Conservation (phyloP, 2,888 invertebrate genomes). For the Glyphotaelius pellucidus region DNA sequence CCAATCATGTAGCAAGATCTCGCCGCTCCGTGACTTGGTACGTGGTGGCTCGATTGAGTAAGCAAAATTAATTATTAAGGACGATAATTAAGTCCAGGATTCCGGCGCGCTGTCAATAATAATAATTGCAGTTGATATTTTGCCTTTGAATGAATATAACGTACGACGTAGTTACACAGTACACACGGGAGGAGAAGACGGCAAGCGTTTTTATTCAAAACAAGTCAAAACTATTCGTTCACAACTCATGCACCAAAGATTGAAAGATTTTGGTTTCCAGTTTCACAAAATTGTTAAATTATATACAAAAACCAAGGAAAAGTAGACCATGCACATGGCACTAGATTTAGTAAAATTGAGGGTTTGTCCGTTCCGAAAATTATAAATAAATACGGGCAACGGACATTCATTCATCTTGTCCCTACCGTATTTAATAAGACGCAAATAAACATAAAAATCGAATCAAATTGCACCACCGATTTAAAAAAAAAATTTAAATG, state of each 20-base stretch:
- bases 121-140: neutral
- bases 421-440: too few relatives aligned
- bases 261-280: neutral
- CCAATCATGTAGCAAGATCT: neutral
- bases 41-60: neutral
- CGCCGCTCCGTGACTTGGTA: neutral
- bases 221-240: too few relatives aligned
- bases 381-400: too few relatives aligned
- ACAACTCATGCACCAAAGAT: neutral
- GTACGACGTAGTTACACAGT: too few relatives aligned
- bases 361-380: too few relatives aligned
- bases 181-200: neutral
- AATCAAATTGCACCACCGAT: too few relatives aligned
- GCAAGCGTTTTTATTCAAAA: neutral
- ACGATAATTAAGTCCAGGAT: constrained; percentile 24
- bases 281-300: neutral
- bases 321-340: too few relatives aligned
- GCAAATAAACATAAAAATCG: too few relatives aligned
- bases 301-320: neutral
- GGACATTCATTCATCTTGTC: too few relatives aligned
- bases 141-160: neutral
- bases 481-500: too few relatives aligned
- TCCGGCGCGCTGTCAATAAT: neutral
- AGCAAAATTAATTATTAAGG: constrained; percentile 22
- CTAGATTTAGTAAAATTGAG: too few relatives aligned